Evolutionary conservation across 2,113 vertebrate species (phyloP), one percentile per base, ranked within the genome.

Genomic region (Malurus melanocephalus): DNA sequence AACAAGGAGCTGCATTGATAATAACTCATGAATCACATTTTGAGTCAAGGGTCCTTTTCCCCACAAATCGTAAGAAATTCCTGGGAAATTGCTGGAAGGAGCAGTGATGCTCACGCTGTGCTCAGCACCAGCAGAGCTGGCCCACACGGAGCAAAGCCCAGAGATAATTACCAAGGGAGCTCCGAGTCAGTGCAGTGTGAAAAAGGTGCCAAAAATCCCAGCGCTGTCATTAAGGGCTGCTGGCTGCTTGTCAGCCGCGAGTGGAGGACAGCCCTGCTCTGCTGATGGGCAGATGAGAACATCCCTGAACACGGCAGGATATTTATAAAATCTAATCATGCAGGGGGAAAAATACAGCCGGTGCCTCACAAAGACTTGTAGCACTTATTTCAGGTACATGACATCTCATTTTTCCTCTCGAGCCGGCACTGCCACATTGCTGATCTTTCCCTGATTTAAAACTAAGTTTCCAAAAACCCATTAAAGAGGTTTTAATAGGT

Each of bases 241-340:
- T 69, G 66, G 42, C 68, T 66, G 72, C 74, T 71, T 56, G 69
- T 74, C 85, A 81, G 68, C 49, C 22, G 30, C 55, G n/a, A 75
- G 83, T 3, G 28, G 35, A 94, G 88, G 56, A 46, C 77, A 91
- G 52, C 56, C 77, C 65, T 46, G 49, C 6, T 1, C 46, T 3
- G 16, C 26, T 56, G 79, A 87, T 7, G 33, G 55, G 38, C 72
- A 92, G 62, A 85, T 38, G 56, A 88, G 78, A 94, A 85, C 81
- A 74, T 52, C 80, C 92, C 81, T 93, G 81, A 72, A 80, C 79
- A 71, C 53, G 16, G 52, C 13, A 74, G 49, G 84, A 59, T 67
- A 86, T 93, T 90, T 94, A 92, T 90, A 89, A 90, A 89, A 93
- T 84, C 69, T 84, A 95, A 93, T 95, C 89, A 85, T 73, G 45